Percentiles rank a stretch among this genome's conserved stretches.
Conservation (phyloP, 1,140 invertebrate genomes). For the Orchestia grillus region DNA sequence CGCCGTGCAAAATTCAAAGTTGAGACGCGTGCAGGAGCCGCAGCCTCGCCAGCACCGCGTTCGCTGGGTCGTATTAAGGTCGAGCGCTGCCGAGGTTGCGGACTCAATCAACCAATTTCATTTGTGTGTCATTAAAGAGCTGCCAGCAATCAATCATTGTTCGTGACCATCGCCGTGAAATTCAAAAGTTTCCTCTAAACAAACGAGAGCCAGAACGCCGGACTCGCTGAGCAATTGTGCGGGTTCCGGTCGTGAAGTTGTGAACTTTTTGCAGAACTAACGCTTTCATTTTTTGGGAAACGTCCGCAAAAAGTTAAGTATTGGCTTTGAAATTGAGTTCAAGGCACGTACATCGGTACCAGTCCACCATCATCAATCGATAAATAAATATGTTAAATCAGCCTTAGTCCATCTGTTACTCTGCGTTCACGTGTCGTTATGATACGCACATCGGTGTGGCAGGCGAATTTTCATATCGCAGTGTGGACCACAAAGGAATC, state of each 20-base stretch:
- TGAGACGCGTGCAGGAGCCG: neutral
- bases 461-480: no score
- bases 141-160: constrained; percentile 39
- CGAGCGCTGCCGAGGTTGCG: constrained; percentile 1
- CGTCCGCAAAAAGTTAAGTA: neutral
- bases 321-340: neutral
- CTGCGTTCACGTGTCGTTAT: no score
- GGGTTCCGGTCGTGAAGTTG: neutral
- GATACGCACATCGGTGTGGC: neutral
- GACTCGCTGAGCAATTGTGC: neutral
- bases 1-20: neutral
- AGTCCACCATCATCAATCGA: neutral
- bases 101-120: constrained; percentile 12
- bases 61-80: neutral
- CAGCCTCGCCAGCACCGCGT: neutral
- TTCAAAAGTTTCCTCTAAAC: constrained; percentile 36
- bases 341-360: neutral
- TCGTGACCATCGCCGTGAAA: constrained; percentile 39
- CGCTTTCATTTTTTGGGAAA: neutral
- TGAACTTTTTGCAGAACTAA: neutral
- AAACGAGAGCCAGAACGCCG: neutral
- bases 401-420: no score
- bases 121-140: neutral
- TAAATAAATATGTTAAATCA: neutral
- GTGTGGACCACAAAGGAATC: neutral